Percentiles rank a stretch among this genome's conserved stretches.
phyloP scores from a whole-genome alignment of 2,797 vertebrate species.

The Botia almorhae region DNA sequence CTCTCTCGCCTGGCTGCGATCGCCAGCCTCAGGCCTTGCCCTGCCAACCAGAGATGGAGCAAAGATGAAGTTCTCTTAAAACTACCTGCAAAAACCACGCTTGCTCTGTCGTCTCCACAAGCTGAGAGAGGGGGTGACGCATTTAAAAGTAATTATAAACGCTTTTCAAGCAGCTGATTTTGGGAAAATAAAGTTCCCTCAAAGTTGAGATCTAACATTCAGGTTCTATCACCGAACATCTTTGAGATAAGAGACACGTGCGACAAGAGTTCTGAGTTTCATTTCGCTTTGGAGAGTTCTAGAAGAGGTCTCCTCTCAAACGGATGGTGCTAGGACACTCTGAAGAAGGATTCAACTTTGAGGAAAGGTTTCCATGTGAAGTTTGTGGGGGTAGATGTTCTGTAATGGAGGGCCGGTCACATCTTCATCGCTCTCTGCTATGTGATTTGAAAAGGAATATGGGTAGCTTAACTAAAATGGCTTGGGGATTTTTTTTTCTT shows the following conservation, averaged over 20 bases:
- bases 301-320: slow-evolving; percentile 52
- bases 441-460: slow-evolving; percentile 75
- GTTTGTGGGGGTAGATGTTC: slow-evolving; percentile 63
- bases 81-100: slow-evolving; percentile 65
- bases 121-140: slow-evolving; percentile 66
- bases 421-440: slow-evolving; percentile 79
- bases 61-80: slow-evolving; percentile 64
- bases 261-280: slow-evolving; percentile 14
- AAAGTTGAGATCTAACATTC: slow-evolving; percentile 69
- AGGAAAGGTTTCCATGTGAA: slow-evolving; percentile 69
- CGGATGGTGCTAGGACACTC: slow-evolving; percentile 52
- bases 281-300: slow-evolving; percentile 31
- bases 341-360: slow-evolving; percentile 69
- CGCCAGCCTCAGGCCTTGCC: slow-evolving; percentile 62
- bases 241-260: slow-evolving; percentile 51
- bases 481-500: slow-evolving; percentile 69
- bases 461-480: slow-evolving; percentile 66
- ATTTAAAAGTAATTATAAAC: slow-evolving; percentile 64
- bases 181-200: slow-evolving; percentile 68
- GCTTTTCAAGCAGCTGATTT: slow-evolving; percentile 73
- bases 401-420: slow-evolving; percentile 62
- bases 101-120: slow-evolving; percentile 72
- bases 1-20: slow-evolving; percentile 56
- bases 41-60: slow-evolving; percentile 61
- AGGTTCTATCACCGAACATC: slow-evolving; percentile 68